These are phyloP conservation scores for Homarus americanus DNA, from an alignment of 1,140 invertebrate genomes.

Conservation along the genomic window DNA sequence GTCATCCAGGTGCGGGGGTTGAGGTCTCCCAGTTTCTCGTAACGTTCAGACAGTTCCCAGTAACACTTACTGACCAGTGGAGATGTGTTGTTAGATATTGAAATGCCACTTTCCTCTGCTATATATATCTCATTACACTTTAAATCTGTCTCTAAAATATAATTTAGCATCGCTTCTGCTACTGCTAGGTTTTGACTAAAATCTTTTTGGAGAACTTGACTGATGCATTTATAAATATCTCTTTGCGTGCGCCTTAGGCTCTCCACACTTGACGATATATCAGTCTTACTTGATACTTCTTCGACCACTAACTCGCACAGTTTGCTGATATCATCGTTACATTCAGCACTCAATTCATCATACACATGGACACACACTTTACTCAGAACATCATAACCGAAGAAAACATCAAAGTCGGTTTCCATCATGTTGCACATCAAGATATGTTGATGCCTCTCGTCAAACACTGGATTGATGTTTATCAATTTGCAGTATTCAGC, in stretches of 20 bases:
- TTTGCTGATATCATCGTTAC: background rate
- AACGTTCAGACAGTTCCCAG: background rate
- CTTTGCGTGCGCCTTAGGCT: background rate
- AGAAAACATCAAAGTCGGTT: conserved; percentile 26
- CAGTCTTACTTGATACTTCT: background rate
- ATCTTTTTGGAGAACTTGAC: conserved; percentile 34
- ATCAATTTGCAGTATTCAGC: conserved; percentile 6
- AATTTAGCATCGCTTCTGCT: conserved; percentile 10
- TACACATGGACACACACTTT: conserved; percentile 24
- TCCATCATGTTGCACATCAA: conserved; percentile 19
- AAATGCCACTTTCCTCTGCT: background rate
- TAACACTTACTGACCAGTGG: conserved; percentile 24
- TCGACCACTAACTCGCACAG: conserved; percentile 16
- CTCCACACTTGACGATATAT: background rate
- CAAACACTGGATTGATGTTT: background rate
- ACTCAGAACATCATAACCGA: conserved; percentile 20
- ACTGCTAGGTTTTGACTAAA: conserved; percentile 6
- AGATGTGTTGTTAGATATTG: background rate
- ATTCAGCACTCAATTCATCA: conserved; percentile 9
- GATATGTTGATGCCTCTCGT: background rate
- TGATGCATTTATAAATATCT: conserved; percentile 18
- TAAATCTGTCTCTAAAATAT: background rate
- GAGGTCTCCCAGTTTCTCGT: conserved; percentile 26
- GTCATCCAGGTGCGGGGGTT: conserved; percentile 24
- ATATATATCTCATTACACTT: background rate